A percentile compares a stretch with the other conserved stretches of the same genome.
phyloP scores from a whole-genome alignment of 1,140 invertebrate species.

The Ylistrum balloti region DNA sequence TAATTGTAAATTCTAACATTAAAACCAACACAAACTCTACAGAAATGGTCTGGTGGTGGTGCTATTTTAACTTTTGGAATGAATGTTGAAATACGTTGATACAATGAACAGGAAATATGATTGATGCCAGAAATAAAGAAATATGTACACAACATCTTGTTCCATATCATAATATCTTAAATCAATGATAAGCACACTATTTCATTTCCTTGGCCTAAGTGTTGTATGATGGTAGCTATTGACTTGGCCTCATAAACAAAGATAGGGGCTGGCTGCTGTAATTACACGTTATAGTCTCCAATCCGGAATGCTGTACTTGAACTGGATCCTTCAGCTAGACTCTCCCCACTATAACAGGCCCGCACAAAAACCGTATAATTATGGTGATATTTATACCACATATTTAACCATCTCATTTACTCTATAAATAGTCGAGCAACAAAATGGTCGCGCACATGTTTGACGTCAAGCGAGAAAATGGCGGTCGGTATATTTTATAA shows the following conservation, averaged over 20 bases:
- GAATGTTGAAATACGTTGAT: too few relatives aligned
- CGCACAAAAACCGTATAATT: constrained; percentile 16
- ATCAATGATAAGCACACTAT: neutral
- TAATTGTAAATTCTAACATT: too few relatives aligned
- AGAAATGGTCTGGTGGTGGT: too few relatives aligned
- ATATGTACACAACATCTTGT: too few relatives aligned
- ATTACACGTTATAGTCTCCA: neutral
- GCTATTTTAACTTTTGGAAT: too few relatives aligned
- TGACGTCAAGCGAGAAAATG: neutral
- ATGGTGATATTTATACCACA: constrained; percentile 27
- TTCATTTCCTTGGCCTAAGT: neutral
- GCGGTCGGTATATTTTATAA: neutral
- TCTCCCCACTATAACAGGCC: neutral
- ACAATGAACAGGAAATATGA: too few relatives aligned
- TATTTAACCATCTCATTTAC: constrained; percentile 11
- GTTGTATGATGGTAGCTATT: constrained; percentile 38
- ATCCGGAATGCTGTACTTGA: neutral
- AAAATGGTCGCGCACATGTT: neutral
- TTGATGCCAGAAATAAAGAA: too few relatives aligned
- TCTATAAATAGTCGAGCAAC: neutral
- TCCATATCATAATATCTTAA: too few relatives aligned
- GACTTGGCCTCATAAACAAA: neutral
- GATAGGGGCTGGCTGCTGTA: constrained; percentile 1
- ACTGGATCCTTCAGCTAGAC: neutral
- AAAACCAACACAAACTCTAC: too few relatives aligned